Evolutionary conservation across 2,113 vertebrate genomes (phyloP).

Genomic region (Otocyon megalotis): DNA sequence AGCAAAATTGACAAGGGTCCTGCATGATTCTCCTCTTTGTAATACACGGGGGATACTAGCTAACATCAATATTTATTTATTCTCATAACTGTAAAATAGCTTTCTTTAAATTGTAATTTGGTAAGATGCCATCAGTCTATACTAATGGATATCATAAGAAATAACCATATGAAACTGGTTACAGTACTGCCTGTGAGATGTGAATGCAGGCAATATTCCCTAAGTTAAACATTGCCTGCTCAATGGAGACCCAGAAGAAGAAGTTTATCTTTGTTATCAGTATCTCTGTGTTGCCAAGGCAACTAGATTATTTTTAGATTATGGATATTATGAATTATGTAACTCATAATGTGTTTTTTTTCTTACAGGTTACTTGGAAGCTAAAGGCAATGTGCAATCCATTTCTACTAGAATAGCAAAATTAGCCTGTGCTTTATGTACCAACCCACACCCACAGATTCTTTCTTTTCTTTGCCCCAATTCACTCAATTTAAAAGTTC

Average conservation of each 20-base stretch:
- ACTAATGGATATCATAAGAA: not conserved
- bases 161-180: not conserved
- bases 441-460: not conserved
- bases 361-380: not conserved
- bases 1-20: not conserved
- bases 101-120: not conserved
- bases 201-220: not conserved
- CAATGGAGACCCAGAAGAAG: not conserved
- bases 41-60: not conserved
- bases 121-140: not conserved
- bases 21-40: not conserved
- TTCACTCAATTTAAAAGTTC: not conserved
- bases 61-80: not conserved
- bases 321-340: constrained; percentile 31
- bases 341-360: not conserved
- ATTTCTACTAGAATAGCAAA: not conserved
- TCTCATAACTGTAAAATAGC: not conserved
- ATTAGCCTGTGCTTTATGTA: not conserved
- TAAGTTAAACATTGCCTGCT: not conserved
- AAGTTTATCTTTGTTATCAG: not conserved
- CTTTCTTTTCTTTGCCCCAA: not conserved
- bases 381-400: not conserved
- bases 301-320: constrained; percentile 59
- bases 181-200: not conserved
- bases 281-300: constrained; percentile 18